These are phyloP conservation scores for Syritta pipiens DNA, from an alignment of 2,888 invertebrate genomes.

Conservation along the genomic window DNA sequence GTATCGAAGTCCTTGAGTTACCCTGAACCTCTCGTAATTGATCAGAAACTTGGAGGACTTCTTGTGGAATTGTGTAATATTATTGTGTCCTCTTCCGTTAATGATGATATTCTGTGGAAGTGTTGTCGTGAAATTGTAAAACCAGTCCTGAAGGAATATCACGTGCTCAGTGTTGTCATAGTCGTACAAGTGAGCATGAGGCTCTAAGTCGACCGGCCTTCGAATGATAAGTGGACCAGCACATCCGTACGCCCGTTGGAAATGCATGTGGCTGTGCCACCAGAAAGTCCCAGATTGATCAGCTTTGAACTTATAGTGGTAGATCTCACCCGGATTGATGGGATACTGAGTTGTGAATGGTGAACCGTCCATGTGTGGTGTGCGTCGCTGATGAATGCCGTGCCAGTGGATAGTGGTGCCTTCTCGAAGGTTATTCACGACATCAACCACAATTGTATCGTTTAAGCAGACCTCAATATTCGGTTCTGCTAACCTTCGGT, in stretches of 20 bases:
- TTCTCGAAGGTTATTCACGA: slow-evolving; percentile 75
- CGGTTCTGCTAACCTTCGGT: slow-evolving; percentile 74
- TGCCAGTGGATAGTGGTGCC: slow-evolving; percentile 77
- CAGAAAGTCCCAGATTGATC: slow-evolving; percentile 75
- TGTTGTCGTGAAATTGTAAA: slow-evolving; percentile 73
- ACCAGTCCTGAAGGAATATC: slow-evolving; percentile 76
- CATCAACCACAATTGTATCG: slow-evolving; percentile 75
- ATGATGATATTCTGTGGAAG: slow-evolving; percentile 74
- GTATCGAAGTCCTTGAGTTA: slow-evolving; percentile 75
- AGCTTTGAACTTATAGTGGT: slow-evolving; percentile 75
- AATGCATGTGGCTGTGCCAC: slow-evolving; percentile 77
- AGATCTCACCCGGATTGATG: slow-evolving; percentile 75
- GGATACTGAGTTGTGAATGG: slow-evolving; percentile 77
- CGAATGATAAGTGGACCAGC: slow-evolving; percentile 74
- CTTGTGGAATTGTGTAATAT: slow-evolving; percentile 67
- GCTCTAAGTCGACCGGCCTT: slow-evolving; percentile 71
- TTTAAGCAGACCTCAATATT: slow-evolving; percentile 75
- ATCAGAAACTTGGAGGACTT: slow-evolving; percentile 34
- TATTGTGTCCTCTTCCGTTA: slow-evolving; percentile 74
- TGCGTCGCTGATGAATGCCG: slow-evolving; percentile 74
- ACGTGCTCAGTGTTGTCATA: slow-evolving; percentile 75
- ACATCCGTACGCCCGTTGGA: slow-evolving; percentile 75
- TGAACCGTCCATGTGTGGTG: slow-evolving; percentile 77
- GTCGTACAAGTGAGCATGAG: slow-evolving; percentile 74
- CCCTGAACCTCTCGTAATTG: slow-evolving; percentile 73